Base-by-base conservation (phyloP, 2,888 invertebrate genomes). In the Acronicta leporina region DNA sequence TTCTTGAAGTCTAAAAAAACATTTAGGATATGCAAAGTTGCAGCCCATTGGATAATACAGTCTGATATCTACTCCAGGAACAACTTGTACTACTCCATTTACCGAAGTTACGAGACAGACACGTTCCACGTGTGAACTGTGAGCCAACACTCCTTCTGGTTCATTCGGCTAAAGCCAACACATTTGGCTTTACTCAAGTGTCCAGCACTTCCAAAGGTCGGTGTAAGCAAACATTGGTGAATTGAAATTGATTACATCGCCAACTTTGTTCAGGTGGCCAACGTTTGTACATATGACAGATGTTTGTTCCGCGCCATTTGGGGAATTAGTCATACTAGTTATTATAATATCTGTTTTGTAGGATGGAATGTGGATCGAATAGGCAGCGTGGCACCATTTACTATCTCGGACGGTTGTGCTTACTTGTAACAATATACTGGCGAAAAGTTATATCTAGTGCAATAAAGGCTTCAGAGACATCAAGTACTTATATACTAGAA, bases 201-300 rank as follows among this genome's bases (percentile, higher is more conserved):
- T 66, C 14, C 44, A 49, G 10, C 50, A 38, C 41, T 16, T 27
- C 46, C 38, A 59, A 56, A 68, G 72, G 61, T 66, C 52, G 63
- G 8, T 20, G 41, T 14, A 51, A 40, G 42, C 71, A 74, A 69
- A 76, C 72, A 74, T 16, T 54, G 45, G 40, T 72, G 63, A 79
- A 78, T 72, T 50, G 64, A 62, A 72, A 78, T 78, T 77, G 75
- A 78, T 79, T 79, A 71, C 51, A 62, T 25, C 42, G 44, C 52
- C 62, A 61, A 41, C 55, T 52, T 74, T 63, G 58, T 27, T 68
- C 76, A 69, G 74, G 67, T 71, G 67, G 54, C 20, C 51, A 42
- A 59, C 58, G 65, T 65, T 57, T 75, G 63, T 51, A 52, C 49
- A 49, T 14, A 16, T 16, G 46, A 42, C 70, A 71, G 49, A 54